phyloP scores from a whole-genome alignment of 2,888 invertebrate species.

The Aplocera efformata region DNA sequence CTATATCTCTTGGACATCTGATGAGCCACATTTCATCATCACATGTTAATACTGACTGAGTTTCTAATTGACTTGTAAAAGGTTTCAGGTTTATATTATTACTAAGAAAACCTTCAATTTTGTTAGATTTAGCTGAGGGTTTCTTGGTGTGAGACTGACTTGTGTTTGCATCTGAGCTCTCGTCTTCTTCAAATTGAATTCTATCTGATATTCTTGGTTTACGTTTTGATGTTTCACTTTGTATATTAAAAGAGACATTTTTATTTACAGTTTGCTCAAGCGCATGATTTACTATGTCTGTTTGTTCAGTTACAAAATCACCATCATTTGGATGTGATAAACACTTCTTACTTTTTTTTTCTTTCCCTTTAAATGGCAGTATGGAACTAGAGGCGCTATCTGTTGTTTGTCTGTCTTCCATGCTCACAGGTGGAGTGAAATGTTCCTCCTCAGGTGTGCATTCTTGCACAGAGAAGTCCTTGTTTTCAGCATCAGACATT shows the following conservation, averaged over 20 bases:
- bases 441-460: too few species aligned
- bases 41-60: constrained; percentile 31
- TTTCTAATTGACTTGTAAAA: constrained; percentile 23
- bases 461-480: background rate
- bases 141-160: constrained; percentile 6
- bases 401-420: too few species aligned
- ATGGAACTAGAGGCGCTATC: too few species aligned
- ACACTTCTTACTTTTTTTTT: background rate
- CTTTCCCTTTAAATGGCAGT: background rate
- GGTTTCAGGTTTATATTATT: constrained; percentile 37
- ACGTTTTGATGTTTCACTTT: background rate
- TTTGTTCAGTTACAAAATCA: background rate
- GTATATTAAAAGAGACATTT: constrained; percentile 1
- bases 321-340: background rate
- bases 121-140: constrained; percentile 23
- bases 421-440: too few species aligned
- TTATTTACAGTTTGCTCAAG: background rate
- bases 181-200: constrained; percentile 55
- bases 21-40: constrained; percentile 63
- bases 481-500: background rate
- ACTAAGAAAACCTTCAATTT: constrained; percentile 42
- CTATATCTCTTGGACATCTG: constrained; percentile 51
- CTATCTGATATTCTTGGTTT: constrained; percentile 46
- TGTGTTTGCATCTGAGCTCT: constrained; percentile 25
- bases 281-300: background rate